These are phyloP conservation scores for Sitodiplosis mosellana DNA, from an alignment of 1,140 invertebrate species.

Conservation along the genomic window DNA sequence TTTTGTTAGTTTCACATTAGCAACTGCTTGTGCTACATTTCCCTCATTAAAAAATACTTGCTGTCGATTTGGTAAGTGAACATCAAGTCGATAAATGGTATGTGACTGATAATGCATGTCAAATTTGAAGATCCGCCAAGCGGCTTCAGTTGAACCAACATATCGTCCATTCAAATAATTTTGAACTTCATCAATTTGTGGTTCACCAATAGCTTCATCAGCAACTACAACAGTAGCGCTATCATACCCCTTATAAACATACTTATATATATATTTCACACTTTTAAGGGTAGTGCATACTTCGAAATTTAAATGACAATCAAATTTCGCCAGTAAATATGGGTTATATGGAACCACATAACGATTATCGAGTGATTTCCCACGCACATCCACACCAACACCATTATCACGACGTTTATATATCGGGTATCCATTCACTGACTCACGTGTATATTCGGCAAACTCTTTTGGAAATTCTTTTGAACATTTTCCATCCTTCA, in stretches of 20 bases:
- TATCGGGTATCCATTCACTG: conserved; percentile 26
- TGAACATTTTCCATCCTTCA: conserved; percentile 16
- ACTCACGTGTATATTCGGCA: no score
- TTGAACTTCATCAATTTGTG: conserved; percentile 10
- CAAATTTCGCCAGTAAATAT: conserved; percentile 27
- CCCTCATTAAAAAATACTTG: no score
- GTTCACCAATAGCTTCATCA: conserved; percentile 1
- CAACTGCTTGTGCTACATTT: no score
- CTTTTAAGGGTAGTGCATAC: conserved; percentile 30
- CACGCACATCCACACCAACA: background rate
- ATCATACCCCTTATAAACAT: no score
- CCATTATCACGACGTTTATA: conserved; percentile 9
- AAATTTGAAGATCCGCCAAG: conserved; percentile 13
- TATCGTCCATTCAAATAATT: conserved; percentile 10
- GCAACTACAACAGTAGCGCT: no score
- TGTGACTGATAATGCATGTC: conserved; percentile 4
- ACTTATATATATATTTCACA: conserved; percentile 31
- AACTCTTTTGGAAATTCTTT: conserved; percentile 15
- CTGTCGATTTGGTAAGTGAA: no score
- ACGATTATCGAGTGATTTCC: conserved; percentile 23
- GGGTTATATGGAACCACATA: conserved; percentile 35
- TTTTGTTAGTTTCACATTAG: no score
- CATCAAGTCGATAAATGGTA: no score
- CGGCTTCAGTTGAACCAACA: conserved; percentile 14
- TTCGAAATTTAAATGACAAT: no score